Conservation (phyloP, 2,113 vertebrate species). For the Myocastor coypus region DNA sequence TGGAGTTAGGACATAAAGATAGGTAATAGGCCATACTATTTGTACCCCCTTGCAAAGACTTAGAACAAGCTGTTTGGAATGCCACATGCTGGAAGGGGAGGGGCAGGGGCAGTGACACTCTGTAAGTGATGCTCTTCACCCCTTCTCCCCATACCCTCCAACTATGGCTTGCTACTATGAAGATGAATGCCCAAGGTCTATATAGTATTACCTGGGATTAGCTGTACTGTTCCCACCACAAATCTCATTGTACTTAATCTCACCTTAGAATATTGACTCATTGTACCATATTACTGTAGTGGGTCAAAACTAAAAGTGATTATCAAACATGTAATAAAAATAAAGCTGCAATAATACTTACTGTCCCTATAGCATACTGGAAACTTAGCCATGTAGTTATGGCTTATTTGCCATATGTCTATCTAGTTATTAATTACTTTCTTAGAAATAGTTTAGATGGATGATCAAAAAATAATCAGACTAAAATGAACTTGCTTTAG, state of each 20-base stretch:
- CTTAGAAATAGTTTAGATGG: slow-evolving; percentile 36
- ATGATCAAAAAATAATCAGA: slow-evolving; percentile 44
- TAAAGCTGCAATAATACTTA: slow-evolving; percentile 20
- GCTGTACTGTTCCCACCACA: background rate
- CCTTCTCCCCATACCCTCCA: background rate
- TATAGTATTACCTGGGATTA: background rate
- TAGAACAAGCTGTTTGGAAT: background rate
- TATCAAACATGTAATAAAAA: slow-evolving; percentile 35
- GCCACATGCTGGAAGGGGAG: background rate
- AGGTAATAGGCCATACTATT: background rate
- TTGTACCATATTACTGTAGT: slow-evolving; percentile 26
- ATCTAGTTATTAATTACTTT: slow-evolving; percentile 46
- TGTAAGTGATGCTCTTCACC: background rate
- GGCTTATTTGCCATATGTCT: background rate
- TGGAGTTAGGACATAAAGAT: background rate
- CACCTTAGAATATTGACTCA: background rate
- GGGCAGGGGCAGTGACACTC: background rate
- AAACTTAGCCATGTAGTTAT: background rate
- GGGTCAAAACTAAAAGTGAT: slow-evolving; percentile 34
- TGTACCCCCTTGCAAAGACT: slow-evolving; percentile 9
- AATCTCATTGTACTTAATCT: background rate
- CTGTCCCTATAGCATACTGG: background rate
- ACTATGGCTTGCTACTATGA: background rate
- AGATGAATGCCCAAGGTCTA: background rate
- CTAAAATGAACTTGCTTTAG: slow-evolving; percentile 58